Base-by-base conservation (phyloP, 2,888 invertebrate species). In the Nomada ferruginata region DNA sequence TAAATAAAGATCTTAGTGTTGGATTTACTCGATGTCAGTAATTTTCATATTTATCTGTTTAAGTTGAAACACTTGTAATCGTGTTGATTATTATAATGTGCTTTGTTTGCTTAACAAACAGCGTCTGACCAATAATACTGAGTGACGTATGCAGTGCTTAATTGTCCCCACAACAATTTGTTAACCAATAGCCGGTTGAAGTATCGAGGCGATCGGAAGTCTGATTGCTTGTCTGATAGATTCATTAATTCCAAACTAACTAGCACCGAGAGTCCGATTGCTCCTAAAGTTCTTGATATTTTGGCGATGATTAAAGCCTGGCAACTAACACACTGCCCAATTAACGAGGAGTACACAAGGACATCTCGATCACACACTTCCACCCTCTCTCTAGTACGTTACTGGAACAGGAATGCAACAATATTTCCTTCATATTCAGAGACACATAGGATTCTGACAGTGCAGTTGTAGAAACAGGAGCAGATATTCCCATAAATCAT, bases 201-300 rank as follows among this genome's bases (percentile, higher is more conserved):
- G 18, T 60, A 60, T 60, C 18, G 60, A 60, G 20, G 60, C 18
- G 60, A 60, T 18, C 29, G 29, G 60, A 60, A 60, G 60, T 29
- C 29, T 60, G 29, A 60, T 60, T 26, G 60, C 60, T 36, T 36
- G 26, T 36, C 26, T 11, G 60, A 60, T 29, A 29, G 60, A 60
- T 60, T 60, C 26, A 60, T 29, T 29, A 29, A 29, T 60, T 60
- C n/a, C 29, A 18, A 60, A 60, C 60, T 20, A n/a, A 36, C 60
- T 60, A 57, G n/a, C 29, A 60, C 18, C 11, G 60, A 60, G 29
- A 60, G 60, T 36, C 29, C 18, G 60, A 18, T 60, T 60, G 60
- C 60, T 29, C 29, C 29, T 29, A 29, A 18, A 60, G 29, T 18
- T n/a, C 9, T 36, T 18, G 29, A n/a, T 36, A 29, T 29, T 60